Base-by-base conservation (phyloP, 2,797 vertebrate genomes). In the Hemibagrus guttatus region DNA sequence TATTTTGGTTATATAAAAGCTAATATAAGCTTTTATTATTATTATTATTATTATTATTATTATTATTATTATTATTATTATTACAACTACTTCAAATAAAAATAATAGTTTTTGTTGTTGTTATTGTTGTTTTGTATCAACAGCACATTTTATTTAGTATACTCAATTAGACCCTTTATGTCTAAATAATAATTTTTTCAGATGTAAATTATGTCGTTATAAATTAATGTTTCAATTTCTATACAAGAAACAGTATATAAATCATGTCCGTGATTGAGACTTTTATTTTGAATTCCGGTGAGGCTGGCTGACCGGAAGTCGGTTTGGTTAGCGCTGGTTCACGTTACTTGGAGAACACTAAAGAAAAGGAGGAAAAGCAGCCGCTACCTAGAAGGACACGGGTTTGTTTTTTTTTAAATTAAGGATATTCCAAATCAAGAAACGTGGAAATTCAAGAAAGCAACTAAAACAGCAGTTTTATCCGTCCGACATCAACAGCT, bases 331-430 rank as follows among this genome's bases (percentile, higher is more conserved):
- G 76, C 88, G 81, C 80, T 85, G 88, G 83, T 90, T 90, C 90
- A 87, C 88, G 81, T 88, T 90, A 89, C 87, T 89, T 85, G 88
- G 82, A 89, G 85, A 89, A 90, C 87, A 84, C 42, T 88, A 87
- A 88, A 83, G 88, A 86, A 91, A 89, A 85, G 87, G 86, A 87
- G 86, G 88, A 85, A 89, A 89, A 87, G 88, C 63, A 76, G 83
- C 76, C n/a, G 83, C 66, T 42, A 31, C 58, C 59, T 19, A 63
- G 61, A 52, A 69, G 68, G 56, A 63, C 54, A 14, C 46, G 23
- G 31, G 11, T 26, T 26, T 72, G 12, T 39, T 19, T 68, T 19
- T 68, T 74, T 79, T 21, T 12, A 16, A 31, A 81, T 84, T 85
- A 72, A 46, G 46, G 26, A 61, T 83, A 79, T 59, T 46, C 19